phyloP scores from a whole-genome alignment of 2,113 vertebrate genomes.

The Pao palembangensis region DNA sequence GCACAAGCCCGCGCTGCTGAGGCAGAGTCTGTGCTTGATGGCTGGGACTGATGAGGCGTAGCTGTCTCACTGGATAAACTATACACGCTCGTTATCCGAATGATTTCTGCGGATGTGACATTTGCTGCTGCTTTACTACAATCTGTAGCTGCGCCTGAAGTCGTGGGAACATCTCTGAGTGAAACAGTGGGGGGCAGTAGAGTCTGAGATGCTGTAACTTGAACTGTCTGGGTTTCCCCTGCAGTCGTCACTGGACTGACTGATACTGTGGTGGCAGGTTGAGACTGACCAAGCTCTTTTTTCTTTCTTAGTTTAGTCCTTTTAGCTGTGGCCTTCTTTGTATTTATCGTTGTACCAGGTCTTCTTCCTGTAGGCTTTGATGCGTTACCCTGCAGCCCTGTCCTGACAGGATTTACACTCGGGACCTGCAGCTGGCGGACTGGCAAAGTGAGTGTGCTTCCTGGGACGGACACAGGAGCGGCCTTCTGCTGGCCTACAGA shows the following conservation, averaged over 20 bases:
- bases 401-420: slow-evolving; percentile 34
- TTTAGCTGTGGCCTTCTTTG: slow-evolving; percentile 78
- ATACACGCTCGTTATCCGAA: slow-evolving; percentile 20
- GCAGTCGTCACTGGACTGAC: slow-evolving; percentile 52
- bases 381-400: slow-evolving; percentile 33
- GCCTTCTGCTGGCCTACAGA: slow-evolving; percentile 63
- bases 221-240: slow-evolving; percentile 35
- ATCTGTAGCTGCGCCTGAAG: slow-evolving; percentile 10
- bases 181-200: slow-evolving; percentile 28
- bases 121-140: slow-evolving; percentile 7
- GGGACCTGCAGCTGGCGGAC: slow-evolving; percentile 49
- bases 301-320: slow-evolving; percentile 76
- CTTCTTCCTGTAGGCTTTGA: slow-evolving; percentile 59
- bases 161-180: slow-evolving; percentile 14
- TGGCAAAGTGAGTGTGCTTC: slow-evolving; percentile 38
- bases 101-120: slow-evolving; percentile 28
- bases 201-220: slow-evolving; percentile 30
- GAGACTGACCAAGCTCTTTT: slow-evolving; percentile 55
- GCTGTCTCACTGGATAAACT: slow-evolving; percentile 36
- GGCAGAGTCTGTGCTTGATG: slow-evolving; percentile 28
- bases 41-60: slow-evolving; percentile 10
- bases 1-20: slow-evolving; percentile 33
- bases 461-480: slow-evolving; percentile 34
- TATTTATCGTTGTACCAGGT: slow-evolving; percentile 58
- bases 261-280: slow-evolving; percentile 43